A percentile compares a stretch with the other conserved stretches of the same genome.
Conservation (phyloP, 1,140 invertebrate species). For the Trichoplusia ni region DNA sequence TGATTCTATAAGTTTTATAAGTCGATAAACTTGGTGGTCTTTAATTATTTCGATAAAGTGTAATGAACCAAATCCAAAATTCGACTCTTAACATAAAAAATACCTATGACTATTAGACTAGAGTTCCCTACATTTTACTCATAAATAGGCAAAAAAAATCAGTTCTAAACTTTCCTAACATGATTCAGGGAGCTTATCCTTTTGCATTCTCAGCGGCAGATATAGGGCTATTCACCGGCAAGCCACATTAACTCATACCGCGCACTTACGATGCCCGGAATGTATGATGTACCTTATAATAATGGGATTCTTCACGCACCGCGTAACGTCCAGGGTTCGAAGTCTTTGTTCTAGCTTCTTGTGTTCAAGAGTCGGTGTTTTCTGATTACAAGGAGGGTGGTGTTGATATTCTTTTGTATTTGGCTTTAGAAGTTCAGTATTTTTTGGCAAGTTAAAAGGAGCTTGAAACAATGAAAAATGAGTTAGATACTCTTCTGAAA, state of each 20-base stretch:
- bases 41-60: too few relatives aligned
- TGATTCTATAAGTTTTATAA: too few relatives aligned
- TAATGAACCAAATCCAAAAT: too few relatives aligned
- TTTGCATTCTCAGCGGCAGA: slow-evolving; percentile 25
- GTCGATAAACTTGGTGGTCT: too few relatives aligned
- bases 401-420: too few relatives aligned
- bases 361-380: background rate
- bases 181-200: slow-evolving; percentile 24
- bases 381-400: background rate
- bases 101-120: too few relatives aligned
- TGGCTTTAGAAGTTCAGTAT: too few relatives aligned
- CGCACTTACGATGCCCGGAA: slow-evolving; percentile 18
- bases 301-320: slow-evolving; percentile 30
- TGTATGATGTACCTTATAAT: slow-evolving; percentile 28
- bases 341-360: background rate
- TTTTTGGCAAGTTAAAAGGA: too few relatives aligned
- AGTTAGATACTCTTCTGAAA: too few relatives aligned
- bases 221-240: slow-evolving; percentile 30
- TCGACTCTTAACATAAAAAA: too few relatives aligned
- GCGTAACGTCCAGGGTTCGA: too few relatives aligned
- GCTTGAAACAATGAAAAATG: too few relatives aligned
- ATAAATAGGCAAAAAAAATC: background rate
- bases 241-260: slow-evolving; percentile 30
- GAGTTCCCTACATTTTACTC: background rate
- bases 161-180: background rate